phyloP scores from a whole-genome alignment of 2,888 invertebrate genomes.

The Drosophila heteroneura region DNA sequence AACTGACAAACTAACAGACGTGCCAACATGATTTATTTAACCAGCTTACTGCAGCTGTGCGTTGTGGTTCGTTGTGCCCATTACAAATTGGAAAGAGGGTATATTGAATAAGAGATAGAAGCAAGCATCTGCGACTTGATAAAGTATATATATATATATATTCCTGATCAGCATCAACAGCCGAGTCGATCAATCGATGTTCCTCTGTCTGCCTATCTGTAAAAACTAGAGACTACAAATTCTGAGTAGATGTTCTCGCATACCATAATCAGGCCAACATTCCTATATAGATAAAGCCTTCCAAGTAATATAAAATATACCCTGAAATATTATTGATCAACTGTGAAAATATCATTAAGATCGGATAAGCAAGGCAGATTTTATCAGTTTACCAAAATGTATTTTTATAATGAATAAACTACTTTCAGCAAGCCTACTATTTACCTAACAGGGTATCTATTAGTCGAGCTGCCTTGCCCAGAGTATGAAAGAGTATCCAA shows the following conservation, averaged over 20 bases:
- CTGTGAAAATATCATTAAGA: background rate
- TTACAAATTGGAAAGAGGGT: background rate
- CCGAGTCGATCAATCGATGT: background rate
- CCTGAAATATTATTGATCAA: background rate
- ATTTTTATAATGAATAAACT: background rate
- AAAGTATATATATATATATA: background rate
- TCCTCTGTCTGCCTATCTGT: background rate
- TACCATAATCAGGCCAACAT: background rate
- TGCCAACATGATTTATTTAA: slow-evolving; percentile 49
- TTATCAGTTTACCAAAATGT: background rate
- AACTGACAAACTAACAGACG: slow-evolving; percentile 2
- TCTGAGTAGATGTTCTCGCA: no score
- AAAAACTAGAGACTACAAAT: background rate
- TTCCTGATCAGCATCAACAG: background rate
- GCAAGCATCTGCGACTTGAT: background rate
- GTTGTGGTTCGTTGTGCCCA: background rate
- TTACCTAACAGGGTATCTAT: background rate
- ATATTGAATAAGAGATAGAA: background rate
- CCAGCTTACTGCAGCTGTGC: slow-evolving; percentile 30
- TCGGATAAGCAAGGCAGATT: background rate
- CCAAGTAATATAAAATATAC: background rate
- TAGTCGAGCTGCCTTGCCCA: background rate
- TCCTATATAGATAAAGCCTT: background rate
- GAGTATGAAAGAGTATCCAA: background rate
- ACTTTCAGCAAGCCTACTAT: background rate